Base-by-base conservation (phyloP, 1,140 invertebrate genomes). In the Lepidostoma basale region DNA sequence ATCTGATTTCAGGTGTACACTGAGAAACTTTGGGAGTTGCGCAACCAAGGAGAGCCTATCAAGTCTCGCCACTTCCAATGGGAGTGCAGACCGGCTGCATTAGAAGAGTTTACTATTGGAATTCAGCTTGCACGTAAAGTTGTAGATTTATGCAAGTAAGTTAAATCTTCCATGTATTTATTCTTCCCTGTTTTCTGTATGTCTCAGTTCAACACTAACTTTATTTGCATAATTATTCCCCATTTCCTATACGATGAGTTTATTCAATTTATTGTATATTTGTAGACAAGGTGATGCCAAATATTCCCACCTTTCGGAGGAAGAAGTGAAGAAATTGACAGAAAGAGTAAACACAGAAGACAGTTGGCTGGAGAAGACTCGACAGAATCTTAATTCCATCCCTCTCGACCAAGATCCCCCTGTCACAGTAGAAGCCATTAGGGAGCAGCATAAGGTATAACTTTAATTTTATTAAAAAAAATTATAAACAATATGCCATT, bases 41-140 rank as follows among this genome's bases (percentile, higher is more conserved):
- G 88, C 81, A 83, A 83, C 62, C 84, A 89, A 80, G 94, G 94
- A 25, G 92, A 96, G 75, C 94, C 94, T 6, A 92, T 98, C 30
- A 91, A 93, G 74, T 85, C 88, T 54, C 85, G 94, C 26, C 88
- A 88, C 73, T 78, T 87, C 10, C 96, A 98, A 77, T 91, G 84
- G 69, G 89, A 95, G 76, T 85, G 89, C 1, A 86, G 93, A 73
- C 90, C 90, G 2, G 76, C 77, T 0, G 91, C 88, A 0, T 83
- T 96, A 40, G 91, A 96, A 67, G 90, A 94, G 71, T 86, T 96
- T 18, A 87, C 88, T 56, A 81, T 84, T 39, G 81, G 88, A 26
- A 83, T 98, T 20, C 90, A 92, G 74, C 75, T 90, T 40, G 87
- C 90, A 0, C 88, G 89, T 56, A 95, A 95, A 78, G 88, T 87